Conservation (phyloP, 2,797 vertebrate genomes). For the Heterohyrax brucei region DNA sequence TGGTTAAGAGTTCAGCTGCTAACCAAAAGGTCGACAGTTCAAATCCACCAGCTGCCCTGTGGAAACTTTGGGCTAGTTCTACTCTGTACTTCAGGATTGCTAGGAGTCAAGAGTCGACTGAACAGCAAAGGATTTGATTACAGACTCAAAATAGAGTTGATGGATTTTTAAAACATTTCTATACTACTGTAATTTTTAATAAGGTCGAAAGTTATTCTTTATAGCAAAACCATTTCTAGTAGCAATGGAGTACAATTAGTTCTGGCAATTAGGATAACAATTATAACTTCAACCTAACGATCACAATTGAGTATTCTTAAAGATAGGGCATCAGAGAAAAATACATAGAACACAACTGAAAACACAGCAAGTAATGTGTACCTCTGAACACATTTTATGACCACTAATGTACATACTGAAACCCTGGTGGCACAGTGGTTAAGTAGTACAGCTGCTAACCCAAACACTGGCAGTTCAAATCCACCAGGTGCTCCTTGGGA, state of each 20-base stretch:
- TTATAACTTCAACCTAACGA: conserved; percentile 51
- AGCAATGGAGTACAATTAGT: conserved; percentile 53
- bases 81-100: no score
- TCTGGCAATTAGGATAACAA: conserved; percentile 58
- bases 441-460: no score
- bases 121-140: no score
- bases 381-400: conserved; percentile 40
- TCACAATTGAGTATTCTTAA: conserved; percentile 59
- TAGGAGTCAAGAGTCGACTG: no score
- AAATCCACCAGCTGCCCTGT: no score
- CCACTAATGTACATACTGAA: background rate
- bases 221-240: conserved; percentile 67
- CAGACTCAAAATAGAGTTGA: conserved; percentile 41
- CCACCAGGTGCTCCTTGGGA: no score
- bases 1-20: no score
- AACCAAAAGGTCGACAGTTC: no score
- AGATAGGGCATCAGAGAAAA: conserved; percentile 54
- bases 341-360: conserved; percentile 39
- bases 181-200: conserved; percentile 56
- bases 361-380: background rate
- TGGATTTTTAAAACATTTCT: conserved; percentile 73
- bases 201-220: conserved; percentile 40
- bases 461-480: no score
- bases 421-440: no score
- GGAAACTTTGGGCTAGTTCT: no score